A percentile compares a stretch with the other conserved stretches of the same genome.
Conservation (phyloP, 2,113 vertebrate genomes). For the Eulemur macaco region DNA sequence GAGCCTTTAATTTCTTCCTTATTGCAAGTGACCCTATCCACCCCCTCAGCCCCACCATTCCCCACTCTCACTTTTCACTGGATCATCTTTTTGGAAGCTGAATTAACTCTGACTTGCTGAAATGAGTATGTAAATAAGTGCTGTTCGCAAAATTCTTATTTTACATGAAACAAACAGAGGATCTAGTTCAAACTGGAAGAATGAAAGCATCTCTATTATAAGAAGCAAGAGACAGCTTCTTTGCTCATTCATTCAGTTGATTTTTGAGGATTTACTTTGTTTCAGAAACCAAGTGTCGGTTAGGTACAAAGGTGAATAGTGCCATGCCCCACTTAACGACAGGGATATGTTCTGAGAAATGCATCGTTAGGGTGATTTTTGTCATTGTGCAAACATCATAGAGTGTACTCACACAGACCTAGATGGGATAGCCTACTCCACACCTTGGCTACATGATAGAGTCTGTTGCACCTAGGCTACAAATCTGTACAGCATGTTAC, state of each 20-base stretch:
- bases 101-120: conserved; percentile 41
- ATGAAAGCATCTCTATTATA: not conserved
- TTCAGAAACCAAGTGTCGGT: not conserved
- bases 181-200: not conserved
- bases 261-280: conserved; percentile 8
- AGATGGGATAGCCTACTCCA: not conserved
- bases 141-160: not conserved
- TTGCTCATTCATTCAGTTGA: not conserved
- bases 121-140: not conserved
- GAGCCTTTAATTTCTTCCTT: not conserved
- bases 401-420: not conserved
- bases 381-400: not conserved
- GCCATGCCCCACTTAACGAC: not conserved
- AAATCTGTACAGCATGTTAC: not conserved
- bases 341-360: not conserved
- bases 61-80: not conserved
- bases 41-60: not conserved
- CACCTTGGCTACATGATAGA: not conserved
- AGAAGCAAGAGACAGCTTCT: not conserved
- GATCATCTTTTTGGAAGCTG: not conserved
- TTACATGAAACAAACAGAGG: not conserved
- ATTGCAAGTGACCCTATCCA: not conserved
- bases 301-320: not conserved
- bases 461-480: not conserved
- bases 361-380: not conserved